phyloP scores from a whole-genome alignment of 2,797 vertebrate genomes.

The Argya squamiceps region DNA sequence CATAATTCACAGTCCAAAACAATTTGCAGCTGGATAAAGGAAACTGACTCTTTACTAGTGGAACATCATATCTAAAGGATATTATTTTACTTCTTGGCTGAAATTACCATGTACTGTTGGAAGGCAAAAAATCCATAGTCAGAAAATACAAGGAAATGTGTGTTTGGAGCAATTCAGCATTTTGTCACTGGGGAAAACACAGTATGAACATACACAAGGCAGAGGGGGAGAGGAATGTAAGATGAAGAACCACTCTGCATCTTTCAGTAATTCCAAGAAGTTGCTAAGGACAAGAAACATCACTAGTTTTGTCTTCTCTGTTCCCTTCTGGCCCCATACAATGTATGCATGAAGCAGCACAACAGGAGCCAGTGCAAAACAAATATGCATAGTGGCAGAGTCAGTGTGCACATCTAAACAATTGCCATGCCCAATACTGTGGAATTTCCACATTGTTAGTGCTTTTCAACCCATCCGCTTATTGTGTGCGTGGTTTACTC shows the following conservation, averaged over 20 bases:
- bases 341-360: background rate
- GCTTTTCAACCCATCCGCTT: conserved; percentile 43
- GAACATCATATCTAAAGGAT: conserved; percentile 33
- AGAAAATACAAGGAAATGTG: background rate
- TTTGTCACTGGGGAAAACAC: background rate
- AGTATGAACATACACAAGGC: background rate
- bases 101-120: background rate
- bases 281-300: background rate
- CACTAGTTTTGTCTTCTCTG: background rate
- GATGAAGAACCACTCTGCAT: background rate
- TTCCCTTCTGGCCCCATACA: background rate
- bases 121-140: background rate
- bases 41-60: background rate
- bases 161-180: conserved; percentile 8
- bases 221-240: background rate
- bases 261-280: conserved; percentile 18
- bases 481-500: conserved; percentile 31
- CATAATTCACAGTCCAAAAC: conserved; percentile 13
- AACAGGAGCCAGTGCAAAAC: conserved; percentile 37
- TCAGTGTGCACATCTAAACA: conserved; percentile 37
- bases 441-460: conserved; percentile 49
- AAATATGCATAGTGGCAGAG: conserved; percentile 50
- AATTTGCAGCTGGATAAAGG: conserved; percentile 5
- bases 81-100: conserved; percentile 37
- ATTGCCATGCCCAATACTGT: conserved; percentile 6